A percentile compares a stretch with the other conserved stretches of the same genome.
phyloP scores from a whole-genome alignment of 2,888 invertebrate genomes.

The Parasteatoda lunata region DNA sequence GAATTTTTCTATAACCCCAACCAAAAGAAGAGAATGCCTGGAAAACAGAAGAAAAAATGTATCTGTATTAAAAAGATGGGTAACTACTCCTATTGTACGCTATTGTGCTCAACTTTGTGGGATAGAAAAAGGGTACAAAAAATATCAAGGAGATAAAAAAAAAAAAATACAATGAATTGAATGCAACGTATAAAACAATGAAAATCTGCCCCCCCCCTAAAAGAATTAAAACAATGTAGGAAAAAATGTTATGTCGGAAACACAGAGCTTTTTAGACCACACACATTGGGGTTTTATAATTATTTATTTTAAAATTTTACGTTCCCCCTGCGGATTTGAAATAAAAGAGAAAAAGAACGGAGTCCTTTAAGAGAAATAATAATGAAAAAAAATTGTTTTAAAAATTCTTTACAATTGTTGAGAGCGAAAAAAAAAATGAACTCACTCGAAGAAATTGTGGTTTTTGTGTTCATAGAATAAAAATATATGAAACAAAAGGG shows the following conservation, averaged over 20 bases:
- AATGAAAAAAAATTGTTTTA: neutral
- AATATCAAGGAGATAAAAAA: neutral
- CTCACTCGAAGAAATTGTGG: conserved; percentile 44
- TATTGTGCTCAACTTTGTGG: neutral
- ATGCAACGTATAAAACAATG: conserved; percentile 60
- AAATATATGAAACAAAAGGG: conserved; percentile 62
- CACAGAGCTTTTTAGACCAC: neutral
- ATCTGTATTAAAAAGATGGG: neutral
- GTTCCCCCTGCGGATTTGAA: conserved; percentile 43
- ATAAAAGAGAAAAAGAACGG: conserved; percentile 26
- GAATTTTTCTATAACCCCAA: conserved; percentile 23
- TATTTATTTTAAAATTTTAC: conserved; percentile 37
- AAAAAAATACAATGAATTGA: conserved; percentile 17
- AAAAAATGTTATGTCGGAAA: conserved; percentile 12
- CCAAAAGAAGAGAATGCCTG: neutral
- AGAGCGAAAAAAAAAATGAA: conserved; percentile 34
- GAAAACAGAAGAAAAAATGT: neutral
- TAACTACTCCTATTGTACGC: conserved; percentile 28
- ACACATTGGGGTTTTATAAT: conserved; percentile 21
- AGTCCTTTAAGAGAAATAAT: neutral
- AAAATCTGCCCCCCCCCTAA: conserved; percentile 10
- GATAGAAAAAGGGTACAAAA: neutral
- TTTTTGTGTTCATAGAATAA: conserved; percentile 52
- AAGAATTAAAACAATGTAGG: conserved; percentile 65
- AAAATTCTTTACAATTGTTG: neutral